These are phyloP conservation scores for Troilus luridus DNA, from an alignment of 2,888 invertebrate genomes.

Conservation along the genomic window DNA sequence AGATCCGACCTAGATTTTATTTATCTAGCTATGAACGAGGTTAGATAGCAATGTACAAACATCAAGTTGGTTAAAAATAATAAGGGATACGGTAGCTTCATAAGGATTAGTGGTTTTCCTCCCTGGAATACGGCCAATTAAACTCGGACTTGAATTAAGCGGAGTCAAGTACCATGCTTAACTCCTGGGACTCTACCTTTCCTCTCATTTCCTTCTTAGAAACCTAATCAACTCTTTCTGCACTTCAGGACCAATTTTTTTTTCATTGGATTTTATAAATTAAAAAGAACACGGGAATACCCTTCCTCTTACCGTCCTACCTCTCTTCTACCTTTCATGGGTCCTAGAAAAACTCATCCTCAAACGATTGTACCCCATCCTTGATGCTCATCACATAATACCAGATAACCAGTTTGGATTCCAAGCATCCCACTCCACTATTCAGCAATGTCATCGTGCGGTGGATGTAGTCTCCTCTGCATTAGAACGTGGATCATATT, in stretches of 20 bases:
- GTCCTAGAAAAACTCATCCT: too few relatives aligned
- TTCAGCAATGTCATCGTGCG: too few relatives aligned
- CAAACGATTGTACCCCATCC: too few relatives aligned
- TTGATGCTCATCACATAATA: too few relatives aligned
- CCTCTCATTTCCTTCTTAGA: not conserved
- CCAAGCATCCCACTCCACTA: too few relatives aligned
- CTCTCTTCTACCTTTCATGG: too few relatives aligned
- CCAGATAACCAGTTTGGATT: too few relatives aligned
- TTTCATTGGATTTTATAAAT: not conserved
- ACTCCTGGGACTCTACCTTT: not conserved
- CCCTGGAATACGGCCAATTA: not conserved
- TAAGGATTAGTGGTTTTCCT: not conserved
- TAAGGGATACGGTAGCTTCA: not conserved
- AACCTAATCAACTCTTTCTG: not conserved
- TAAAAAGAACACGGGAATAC: too few relatives aligned
- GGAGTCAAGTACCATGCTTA: constrained; percentile 29
- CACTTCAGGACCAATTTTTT: not conserved
- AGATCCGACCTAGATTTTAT: not conserved
- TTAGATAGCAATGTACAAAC: not conserved
- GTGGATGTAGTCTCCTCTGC: too few relatives aligned
- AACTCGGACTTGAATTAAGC: constrained; percentile 1
- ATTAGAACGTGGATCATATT: too few relatives aligned
- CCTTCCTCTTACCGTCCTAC: too few relatives aligned
- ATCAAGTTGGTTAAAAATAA: not conserved
- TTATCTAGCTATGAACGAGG: not conserved